phyloP scores from a whole-genome alignment of 1,140 invertebrate genomes.

The Nomia melanderi region DNA sequence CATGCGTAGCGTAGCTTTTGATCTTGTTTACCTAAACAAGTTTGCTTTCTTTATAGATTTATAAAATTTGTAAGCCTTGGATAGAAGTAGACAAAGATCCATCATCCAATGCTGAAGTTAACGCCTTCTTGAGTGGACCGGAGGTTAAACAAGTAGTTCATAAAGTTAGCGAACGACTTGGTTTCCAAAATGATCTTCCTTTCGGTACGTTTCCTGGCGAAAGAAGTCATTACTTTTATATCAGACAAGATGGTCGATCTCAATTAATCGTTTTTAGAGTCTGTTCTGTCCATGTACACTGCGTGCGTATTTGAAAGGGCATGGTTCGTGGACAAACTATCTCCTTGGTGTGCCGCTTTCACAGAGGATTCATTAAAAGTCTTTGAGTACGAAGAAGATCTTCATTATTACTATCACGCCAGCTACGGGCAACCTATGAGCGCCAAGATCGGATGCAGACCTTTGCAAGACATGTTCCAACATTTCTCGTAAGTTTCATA shows the following conservation, averaged over 20 bases:
- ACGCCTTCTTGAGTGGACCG: constrained; percentile 73
- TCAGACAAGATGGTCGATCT: no score
- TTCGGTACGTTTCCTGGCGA: neutral
- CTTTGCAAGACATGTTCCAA: constrained; percentile 86
- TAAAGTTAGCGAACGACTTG: constrained; percentile 77
- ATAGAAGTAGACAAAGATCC: constrained; percentile 66
- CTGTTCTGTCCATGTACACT: constrained; percentile 81
- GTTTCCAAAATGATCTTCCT: constrained; percentile 65
- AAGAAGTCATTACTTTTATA: neutral
- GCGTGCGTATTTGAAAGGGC: constrained; percentile 88
- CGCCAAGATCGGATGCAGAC: constrained; percentile 85
- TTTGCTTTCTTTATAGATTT: constrained; percentile 53
- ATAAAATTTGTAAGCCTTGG: constrained; percentile 69
- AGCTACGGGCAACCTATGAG: constrained; percentile 86
- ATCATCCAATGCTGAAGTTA: constrained; percentile 64
- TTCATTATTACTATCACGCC: constrained; percentile 87
- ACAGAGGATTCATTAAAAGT: constrained; percentile 84
- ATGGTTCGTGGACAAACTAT: constrained; percentile 82
- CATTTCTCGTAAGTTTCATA: constrained; percentile 72
- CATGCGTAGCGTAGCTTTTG: neutral
- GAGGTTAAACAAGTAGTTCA: constrained; percentile 71
- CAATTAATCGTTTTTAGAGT: constrained; percentile 13
- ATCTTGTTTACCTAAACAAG: no score
- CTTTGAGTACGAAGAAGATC: constrained; percentile 88
- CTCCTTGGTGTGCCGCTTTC: constrained; percentile 88